These are phyloP conservation scores for Aromia moschata DNA, from an alignment of 2,888 invertebrate genomes.

Conservation along the genomic window DNA sequence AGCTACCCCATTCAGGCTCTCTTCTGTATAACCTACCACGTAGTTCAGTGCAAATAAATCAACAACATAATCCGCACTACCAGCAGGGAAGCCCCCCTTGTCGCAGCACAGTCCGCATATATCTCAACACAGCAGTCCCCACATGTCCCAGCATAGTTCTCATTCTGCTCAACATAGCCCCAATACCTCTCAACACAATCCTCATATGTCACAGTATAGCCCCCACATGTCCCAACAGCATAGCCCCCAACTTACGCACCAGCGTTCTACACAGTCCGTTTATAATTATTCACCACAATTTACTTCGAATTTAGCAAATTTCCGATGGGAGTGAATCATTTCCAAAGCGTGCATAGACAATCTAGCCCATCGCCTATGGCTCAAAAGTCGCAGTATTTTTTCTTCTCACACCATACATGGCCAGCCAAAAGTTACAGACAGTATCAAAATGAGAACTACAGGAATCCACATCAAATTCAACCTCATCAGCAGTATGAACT, in stretches of 20 bases:
- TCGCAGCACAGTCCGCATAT: constrained; percentile 36
- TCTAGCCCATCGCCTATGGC: constrained; percentile 47
- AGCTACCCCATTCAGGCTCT: constrained; percentile 19
- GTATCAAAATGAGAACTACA: constrained; percentile 34
- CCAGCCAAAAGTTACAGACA: constrained; percentile 36
- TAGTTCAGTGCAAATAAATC: constrained; percentile 12
- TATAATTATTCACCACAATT: constrained; percentile 34
- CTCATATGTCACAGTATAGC: constrained; percentile 39
- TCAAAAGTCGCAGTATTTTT: constrained; percentile 48
- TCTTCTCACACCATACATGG: constrained; percentile 44
- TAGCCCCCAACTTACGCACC: constrained; percentile 35
- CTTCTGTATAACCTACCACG: constrained; percentile 14
- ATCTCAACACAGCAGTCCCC: constrained; percentile 36
- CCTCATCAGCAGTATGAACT: constrained; percentile 62
- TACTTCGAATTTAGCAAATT: constrained; percentile 28
- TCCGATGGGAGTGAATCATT: constrained; percentile 27
- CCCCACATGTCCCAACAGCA: constrained; percentile 28
- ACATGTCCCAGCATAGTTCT: constrained; percentile 36
- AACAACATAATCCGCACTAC: constrained; percentile 25
- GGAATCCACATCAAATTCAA: constrained; percentile 58
- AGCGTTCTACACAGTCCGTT: constrained; percentile 29
- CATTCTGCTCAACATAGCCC: constrained; percentile 33
- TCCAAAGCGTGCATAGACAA: constrained; percentile 42
- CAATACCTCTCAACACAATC: constrained; percentile 35
- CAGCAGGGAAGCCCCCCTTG: constrained; percentile 30